Evolutionary conservation across 2,888 invertebrate species (phyloP), one percentile per base, ranked within the genome.

Genomic region (Noctua janthe): DNA sequence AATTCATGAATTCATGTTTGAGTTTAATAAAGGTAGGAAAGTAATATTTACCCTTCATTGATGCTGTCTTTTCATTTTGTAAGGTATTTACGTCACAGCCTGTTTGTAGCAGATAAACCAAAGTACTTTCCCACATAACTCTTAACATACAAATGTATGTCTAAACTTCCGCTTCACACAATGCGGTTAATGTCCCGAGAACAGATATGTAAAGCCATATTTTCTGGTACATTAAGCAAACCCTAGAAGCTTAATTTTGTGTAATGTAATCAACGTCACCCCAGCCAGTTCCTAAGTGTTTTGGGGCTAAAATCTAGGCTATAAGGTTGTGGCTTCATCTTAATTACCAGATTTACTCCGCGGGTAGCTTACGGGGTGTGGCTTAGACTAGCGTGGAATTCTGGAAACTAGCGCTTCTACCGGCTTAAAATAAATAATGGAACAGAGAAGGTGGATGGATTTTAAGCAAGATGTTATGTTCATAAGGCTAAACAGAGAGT

Each of bases 171-270:
- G 47, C 15, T 6, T 49, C 49, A 73, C 20, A 78, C 69, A 70
- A 17, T 20, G 56, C 2, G 72, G 49, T 73, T 82, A 82, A 82
- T 83, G 78, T 56, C 0, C 72, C 23, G 72, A 35, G n/a, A 39
- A 64, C 62, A 70, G 69, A 82, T 70, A 69, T 5, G 8, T 35
- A 69, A 78, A 35, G 62, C 20, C 10, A 78, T 82, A 83, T 70
- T 69, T 64, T 17, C 49, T 43, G 78, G 72, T 64, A 72, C 78
- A 78, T 83, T 82, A 51, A 4, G 29, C 23, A 62, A 78, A 74
- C 47, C 23, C 35, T 74, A 23, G 35, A 54, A 66, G 66, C 43
- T 67, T 56, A 67, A 71, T 67, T 49, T 29, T 17, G 23, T 15
- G 67, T 71, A n/a, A 71, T 62, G 71, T 71, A 66, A 80, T 76